These are phyloP conservation scores for Teleogryllus occipitalis DNA, from an alignment of 1,140 invertebrate species.

Conservation along the genomic window DNA sequence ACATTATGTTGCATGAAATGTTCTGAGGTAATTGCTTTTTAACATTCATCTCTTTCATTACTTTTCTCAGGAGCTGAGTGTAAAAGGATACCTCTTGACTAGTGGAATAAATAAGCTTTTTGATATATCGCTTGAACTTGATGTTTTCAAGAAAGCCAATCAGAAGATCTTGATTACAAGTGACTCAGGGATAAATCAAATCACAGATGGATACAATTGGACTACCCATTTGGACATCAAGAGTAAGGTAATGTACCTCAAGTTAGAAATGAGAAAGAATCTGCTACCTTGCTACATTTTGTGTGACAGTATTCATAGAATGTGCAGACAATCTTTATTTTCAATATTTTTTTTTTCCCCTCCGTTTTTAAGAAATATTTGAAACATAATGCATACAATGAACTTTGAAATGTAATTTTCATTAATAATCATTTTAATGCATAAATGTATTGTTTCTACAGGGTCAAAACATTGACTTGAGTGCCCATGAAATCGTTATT, in stretches of 20 bases:
- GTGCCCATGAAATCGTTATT: too few relatives aligned
- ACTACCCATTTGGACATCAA: conserved; percentile 34
- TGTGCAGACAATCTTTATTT: too few relatives aligned
- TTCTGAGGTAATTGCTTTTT: too few relatives aligned
- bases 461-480: neutral
- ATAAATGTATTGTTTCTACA: neutral
- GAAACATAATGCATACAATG: too few relatives aligned
- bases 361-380: too few relatives aligned
- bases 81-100: neutral
- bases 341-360: too few relatives aligned
- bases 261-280: too few relatives aligned
- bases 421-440: neutral
- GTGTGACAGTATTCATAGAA: too few relatives aligned
- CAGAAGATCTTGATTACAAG: conserved; percentile 46
- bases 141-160: conserved; percentile 51
- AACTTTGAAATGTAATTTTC: too few relatives aligned
- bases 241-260: conserved; percentile 29
- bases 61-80: neutral
- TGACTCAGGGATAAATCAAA: conserved; percentile 30
- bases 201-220: conserved; percentile 34
- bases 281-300: too few relatives aligned
- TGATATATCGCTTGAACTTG: conserved; percentile 44
- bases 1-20: too few relatives aligned
- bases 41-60: too few relatives aligned
- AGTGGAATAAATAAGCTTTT: conserved; percentile 30